phyloP scores from a whole-genome alignment of 2,113 vertebrate species.

The Verasper variegatus region DNA sequence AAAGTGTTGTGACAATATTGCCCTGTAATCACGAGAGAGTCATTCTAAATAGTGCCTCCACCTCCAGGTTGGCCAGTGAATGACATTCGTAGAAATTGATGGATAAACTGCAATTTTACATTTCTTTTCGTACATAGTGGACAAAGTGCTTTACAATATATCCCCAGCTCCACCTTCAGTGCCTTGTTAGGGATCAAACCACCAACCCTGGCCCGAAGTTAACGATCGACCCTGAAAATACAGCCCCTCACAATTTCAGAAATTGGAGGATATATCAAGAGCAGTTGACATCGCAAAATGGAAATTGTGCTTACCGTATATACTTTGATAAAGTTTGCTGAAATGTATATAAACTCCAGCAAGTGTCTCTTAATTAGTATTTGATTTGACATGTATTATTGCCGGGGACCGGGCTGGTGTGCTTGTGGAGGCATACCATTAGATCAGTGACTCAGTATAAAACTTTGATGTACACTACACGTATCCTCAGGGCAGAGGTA shows the following conservation, averaged over 20 bases:
- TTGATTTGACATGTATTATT: not conserved
- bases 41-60: not conserved
- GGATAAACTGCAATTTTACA: no score
- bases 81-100: no score
- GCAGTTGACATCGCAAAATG: not conserved
- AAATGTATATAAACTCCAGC: not conserved
- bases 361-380: not conserved
- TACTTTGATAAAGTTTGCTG: no score
- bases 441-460: constrained; percentile 40
- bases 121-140: not conserved
- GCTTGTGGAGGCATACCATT: no score
- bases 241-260: not conserved
- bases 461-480: constrained; percentile 29
- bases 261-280: no score
- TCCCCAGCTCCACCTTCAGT: no score
- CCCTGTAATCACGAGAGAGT: not conserved
- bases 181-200: not conserved
- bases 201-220: not conserved
- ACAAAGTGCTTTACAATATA: no score
- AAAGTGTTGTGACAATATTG: not conserved
- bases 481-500: constrained; percentile 17
- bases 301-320: constrained; percentile 3
- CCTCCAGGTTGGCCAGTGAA: not conserved
- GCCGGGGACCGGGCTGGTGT: not conserved
- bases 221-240: not conserved